Evolutionary conservation across 2,888 invertebrate species (phyloP), one percentile per base, ranked within the genome.

Genomic region (Ichneumoninae sp.): DNA sequence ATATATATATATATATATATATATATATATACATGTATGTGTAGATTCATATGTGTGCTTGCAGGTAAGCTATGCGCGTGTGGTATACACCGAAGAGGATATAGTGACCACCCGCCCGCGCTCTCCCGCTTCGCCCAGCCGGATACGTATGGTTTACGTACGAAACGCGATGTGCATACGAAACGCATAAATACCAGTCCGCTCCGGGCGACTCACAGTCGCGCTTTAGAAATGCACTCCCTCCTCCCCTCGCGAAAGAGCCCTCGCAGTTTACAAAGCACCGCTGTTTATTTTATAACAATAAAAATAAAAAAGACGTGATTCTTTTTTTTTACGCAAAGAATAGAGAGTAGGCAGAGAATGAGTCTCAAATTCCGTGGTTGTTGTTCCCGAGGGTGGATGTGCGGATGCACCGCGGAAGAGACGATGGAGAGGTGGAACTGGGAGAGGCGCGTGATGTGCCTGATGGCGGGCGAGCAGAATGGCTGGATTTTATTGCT

Each of bases 161-260:
- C 54, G 79, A 57, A 80, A 83, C 85, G 80, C 69, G 74, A 85
- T 83, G 83, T 57, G 77, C 72, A 85, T 85, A 83, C 85, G 78
- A 81, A 79, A 66, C 30, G 66, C 57, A 84, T 79, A 84, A 84
- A 84, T 82, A 84, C 44, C 44, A 47, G 47, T 62, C 60, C 40
- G 78, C 84, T 84, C 78, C 40, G 71, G 84, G 84, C 81, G 62
- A 66, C 44, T 74, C 79, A 62, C 62, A 19, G 54, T 65, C 65
- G 36, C 36, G 78, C 75, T 79, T 82, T 81, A 79, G 81, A 82
- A 84, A 84, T 78, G 65, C 22, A 75, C 75, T 50, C 75, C 36
- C 22, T 36, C 75, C 44, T 44, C 62, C 44, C 19, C n/a, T 72
- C 72, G 62, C 54, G 54, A 68, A 78, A 69, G 77, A 75, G 65